phyloP scores from a whole-genome alignment of 2,888 invertebrate genomes.

The Tetragonula carbonaria region DNA sequence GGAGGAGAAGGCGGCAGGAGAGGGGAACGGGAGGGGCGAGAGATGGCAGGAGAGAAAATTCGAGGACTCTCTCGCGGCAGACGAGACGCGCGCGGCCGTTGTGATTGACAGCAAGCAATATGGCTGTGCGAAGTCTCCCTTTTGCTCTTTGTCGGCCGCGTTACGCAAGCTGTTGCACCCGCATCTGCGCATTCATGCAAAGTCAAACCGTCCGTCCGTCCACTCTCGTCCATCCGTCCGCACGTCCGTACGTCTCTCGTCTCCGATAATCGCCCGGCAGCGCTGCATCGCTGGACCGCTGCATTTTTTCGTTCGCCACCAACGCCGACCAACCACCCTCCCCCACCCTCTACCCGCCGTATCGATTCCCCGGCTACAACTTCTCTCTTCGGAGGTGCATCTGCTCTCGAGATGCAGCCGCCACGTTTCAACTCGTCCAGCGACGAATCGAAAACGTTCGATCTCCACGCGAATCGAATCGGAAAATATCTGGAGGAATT shows the following conservation, averaged over 20 bases:
- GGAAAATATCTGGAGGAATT: too few species aligned
- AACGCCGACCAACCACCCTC: constrained; percentile 46
- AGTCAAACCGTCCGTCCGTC: constrained; percentile 78
- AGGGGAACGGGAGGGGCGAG: background rate
- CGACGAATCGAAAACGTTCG: background rate
- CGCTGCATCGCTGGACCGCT: constrained; percentile 64
- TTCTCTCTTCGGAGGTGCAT: constrained; percentile 54
- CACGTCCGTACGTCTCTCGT: constrained; percentile 73
- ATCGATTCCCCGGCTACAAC: constrained; percentile 61
- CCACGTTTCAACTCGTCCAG: background rate
- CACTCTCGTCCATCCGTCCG: constrained; percentile 74
- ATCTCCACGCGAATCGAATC: background rate
- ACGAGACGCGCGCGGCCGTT: constrained; percentile 76
- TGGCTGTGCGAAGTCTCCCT: constrained; percentile 79
- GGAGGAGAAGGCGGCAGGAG: background rate
- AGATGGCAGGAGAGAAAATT: constrained; percentile 62
- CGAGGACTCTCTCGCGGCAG: constrained; percentile 63
- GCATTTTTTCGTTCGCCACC: constrained; percentile 69
- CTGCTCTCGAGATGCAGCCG: constrained; percentile 23
- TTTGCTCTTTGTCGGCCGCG: constrained; percentile 81
- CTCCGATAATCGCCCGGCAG: constrained; percentile 80
- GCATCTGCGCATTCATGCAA: constrained; percentile 84
- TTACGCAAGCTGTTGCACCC: constrained; percentile 84
- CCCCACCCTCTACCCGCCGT: constrained; percentile 6
- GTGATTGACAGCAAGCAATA: constrained; percentile 84